Evolutionary conservation across 2,113 vertebrate species (phyloP).

Genomic region (Pollimyrus isidori): DNA sequence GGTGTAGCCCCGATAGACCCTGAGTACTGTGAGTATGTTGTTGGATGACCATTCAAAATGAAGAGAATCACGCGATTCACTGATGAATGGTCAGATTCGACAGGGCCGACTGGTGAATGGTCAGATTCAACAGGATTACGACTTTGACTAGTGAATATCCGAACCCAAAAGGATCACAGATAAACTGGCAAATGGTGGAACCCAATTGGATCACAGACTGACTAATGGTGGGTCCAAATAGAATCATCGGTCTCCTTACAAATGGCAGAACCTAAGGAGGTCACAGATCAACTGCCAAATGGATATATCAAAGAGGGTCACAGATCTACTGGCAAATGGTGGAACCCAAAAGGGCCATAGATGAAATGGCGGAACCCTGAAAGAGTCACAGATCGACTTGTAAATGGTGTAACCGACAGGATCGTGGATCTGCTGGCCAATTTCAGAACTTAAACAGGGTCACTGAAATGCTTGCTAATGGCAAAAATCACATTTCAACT

Average conservation of each 20-base stretch:
- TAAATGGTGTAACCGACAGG: background rate
- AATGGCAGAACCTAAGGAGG: background rate
- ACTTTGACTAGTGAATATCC: background rate
- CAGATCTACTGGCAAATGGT: background rate
- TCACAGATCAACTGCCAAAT: background rate
- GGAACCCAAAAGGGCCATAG: background rate
- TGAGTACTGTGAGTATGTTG: background rate
- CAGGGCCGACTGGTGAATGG: background rate
- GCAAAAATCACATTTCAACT: background rate
- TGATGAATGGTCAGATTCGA: background rate
- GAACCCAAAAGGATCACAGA: background rate
- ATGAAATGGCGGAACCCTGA: background rate
- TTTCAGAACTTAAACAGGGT: background rate
- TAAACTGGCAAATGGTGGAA: background rate
- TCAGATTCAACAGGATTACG: background rate
- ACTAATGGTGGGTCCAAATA: background rate
- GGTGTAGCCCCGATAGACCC: background rate
- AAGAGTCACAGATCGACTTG: background rate
- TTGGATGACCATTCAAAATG: background rate
- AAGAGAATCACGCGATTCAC: background rate
- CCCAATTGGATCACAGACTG: background rate
- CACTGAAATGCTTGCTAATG: background rate
- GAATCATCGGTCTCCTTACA: background rate
- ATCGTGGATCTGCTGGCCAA: background rate
- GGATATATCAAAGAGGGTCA: background rate